Percentiles rank a stretch among this genome's conserved stretches.
These are phyloP conservation scores for Scylla paramamosain DNA, from an alignment of 1,140 invertebrate genomes.

Conservation along the genomic window DNA sequence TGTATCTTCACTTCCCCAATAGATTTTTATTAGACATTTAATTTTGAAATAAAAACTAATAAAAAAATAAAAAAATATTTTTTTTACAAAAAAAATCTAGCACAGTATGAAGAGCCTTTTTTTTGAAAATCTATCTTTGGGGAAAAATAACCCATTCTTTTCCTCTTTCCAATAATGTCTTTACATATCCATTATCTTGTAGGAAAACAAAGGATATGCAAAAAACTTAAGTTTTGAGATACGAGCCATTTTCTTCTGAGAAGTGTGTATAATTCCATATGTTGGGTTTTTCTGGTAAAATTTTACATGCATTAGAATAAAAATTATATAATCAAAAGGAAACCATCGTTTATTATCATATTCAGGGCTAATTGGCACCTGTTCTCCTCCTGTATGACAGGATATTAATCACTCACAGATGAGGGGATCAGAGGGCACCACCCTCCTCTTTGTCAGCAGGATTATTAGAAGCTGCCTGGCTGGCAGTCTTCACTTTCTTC, in stretches of 20 bases:
- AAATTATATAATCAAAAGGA: neutral
- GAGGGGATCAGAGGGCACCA: slow-evolving; percentile 49
- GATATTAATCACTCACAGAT: slow-evolving; percentile 49
- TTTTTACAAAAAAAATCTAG: neutral
- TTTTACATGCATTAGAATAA: neutral
- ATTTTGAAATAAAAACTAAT: neutral
- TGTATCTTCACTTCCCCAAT: neutral
- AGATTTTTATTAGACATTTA: neutral
- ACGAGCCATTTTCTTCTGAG: neutral
- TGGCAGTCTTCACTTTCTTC: neutral
- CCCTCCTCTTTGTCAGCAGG: slow-evolving; percentile 51
- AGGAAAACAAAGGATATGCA: no score
- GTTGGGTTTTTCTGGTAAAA: neutral
- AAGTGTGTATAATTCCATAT: neutral
- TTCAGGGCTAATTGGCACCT: neutral
- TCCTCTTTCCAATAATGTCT: neutral
- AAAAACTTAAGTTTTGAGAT: neutral
- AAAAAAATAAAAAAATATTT: neutral
- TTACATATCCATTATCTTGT: no score
- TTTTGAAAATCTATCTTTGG: neutral
- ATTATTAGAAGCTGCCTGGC: neutral
- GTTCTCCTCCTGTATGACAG: neutral
- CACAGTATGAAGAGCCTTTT: neutral
- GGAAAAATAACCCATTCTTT: neutral
- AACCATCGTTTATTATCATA: neutral